Evolutionary conservation across 1,140 invertebrate genomes (phyloP).

Genomic region (Calephelis nemesis): DNA sequence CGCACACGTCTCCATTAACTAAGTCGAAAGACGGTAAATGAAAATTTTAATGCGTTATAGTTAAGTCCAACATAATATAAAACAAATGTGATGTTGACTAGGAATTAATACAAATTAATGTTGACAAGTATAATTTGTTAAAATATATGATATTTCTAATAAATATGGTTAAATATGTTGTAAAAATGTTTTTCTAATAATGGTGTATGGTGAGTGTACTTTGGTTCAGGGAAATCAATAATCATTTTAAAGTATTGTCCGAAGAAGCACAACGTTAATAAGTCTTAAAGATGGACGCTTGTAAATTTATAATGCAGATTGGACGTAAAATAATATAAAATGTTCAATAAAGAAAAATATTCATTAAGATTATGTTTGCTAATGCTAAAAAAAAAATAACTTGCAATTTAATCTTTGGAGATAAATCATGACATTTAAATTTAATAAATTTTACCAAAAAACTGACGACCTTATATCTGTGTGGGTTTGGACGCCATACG

Average conservation of each 20-base stretch:
- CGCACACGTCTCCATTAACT: slow-evolving; percentile 65
- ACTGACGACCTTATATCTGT: no score
- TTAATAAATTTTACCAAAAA: no score
- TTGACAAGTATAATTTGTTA: slow-evolving; percentile 70
- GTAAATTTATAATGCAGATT: background rate
- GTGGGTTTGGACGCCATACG: no score
- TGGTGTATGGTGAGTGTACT: slow-evolving; percentile 32
- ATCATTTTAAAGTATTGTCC: slow-evolving; percentile 5
- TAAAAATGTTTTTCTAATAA: slow-evolving; percentile 36
- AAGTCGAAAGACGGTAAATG: slow-evolving; percentile 69
- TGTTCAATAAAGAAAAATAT: background rate
- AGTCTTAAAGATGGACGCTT: background rate
- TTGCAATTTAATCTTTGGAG: no score
- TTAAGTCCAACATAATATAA: slow-evolving; percentile 65
- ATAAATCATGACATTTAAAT: no score
- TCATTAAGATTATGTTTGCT: no score
- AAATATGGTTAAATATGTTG: slow-evolving; percentile 54
- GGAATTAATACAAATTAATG: slow-evolving; percentile 68
- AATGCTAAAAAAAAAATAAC: no score
- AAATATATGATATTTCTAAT: slow-evolving; percentile 66
- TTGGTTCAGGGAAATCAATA: slow-evolving; percentile 39
- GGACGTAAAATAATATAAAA: no score
- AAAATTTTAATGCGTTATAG: slow-evolving; percentile 50
- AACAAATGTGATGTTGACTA: slow-evolving; percentile 72
- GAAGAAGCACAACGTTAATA: background rate